Conservation (phyloP, 1,140 invertebrate species). For the Drosophila rhopaloa region DNA sequence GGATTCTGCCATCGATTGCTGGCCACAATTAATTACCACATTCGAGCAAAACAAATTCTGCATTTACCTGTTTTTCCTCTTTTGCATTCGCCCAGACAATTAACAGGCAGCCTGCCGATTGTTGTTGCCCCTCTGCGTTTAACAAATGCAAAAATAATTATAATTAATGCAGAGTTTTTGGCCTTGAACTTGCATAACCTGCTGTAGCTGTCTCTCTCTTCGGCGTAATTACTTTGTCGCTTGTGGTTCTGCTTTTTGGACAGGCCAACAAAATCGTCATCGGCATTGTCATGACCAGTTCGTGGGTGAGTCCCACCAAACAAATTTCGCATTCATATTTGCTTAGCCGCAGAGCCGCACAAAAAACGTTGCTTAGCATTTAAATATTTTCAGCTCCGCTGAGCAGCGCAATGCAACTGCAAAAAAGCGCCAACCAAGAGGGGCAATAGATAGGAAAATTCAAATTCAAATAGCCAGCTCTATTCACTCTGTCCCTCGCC, state of each 20-base stretch:
- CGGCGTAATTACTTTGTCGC: constrained; percentile 69
- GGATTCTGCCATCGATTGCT: constrained; percentile 37
- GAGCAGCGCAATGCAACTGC: constrained; percentile 58
- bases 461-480: constrained; percentile 34
- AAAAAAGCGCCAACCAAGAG: constrained; percentile 25
- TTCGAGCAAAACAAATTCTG: constrained; percentile 60
- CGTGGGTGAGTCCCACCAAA: constrained; percentile 58
- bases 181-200: constrained; percentile 81
- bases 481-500: background rate
- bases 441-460: constrained; percentile 34
- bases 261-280: constrained; percentile 59
- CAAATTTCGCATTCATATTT: constrained; percentile 57
- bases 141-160: constrained; percentile 82
- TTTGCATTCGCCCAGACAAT: constrained; percentile 70
- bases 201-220: constrained; percentile 25
- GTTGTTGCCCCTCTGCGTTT: constrained; percentile 50
- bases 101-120: constrained; percentile 54
- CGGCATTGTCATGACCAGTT: constrained; percentile 26
- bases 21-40: constrained; percentile 68
- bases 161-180: constrained; percentile 80
- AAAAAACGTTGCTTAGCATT: constrained; percentile 34
- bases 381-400: constrained; percentile 65
- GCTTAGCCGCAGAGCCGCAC: constrained; percentile 26
- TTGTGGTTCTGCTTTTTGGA: constrained; percentile 51
- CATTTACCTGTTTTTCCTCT: constrained; percentile 81